Evolutionary conservation across 2,113 vertebrate species (phyloP).

Genomic region (Malurus elegans): DNA sequence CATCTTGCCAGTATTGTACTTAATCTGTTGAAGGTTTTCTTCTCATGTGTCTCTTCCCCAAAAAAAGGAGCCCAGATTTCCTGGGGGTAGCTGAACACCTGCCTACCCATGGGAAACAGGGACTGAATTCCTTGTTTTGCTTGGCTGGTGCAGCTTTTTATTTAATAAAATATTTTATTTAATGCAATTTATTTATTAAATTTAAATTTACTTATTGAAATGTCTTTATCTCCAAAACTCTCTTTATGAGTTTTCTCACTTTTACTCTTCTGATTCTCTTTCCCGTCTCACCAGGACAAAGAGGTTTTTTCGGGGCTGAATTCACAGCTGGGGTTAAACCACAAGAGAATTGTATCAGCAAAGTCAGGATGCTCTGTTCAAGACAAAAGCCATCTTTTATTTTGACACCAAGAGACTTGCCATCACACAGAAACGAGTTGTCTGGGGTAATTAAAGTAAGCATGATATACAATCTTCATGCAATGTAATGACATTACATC

Average conservation of each 20-base stretch:
- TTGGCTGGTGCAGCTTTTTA: neutral
- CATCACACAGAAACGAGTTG: neutral
- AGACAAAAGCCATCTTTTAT: neutral
- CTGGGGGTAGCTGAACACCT: neutral
- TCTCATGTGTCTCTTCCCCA: neutral
- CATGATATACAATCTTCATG: neutral
- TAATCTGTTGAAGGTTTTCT: neutral
- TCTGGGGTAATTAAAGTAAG: slow-evolving; percentile 8
- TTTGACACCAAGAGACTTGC: neutral
- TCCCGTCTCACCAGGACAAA: fast-evolving
- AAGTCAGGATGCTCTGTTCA: neutral
- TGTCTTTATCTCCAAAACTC: neutral
- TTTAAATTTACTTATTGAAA: neutral
- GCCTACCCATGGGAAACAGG: neutral
- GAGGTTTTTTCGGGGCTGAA: fast-evolving
- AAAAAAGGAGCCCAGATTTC: neutral
- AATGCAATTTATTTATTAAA: too few species aligned
- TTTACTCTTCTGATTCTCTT: neutral
- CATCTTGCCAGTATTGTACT: neutral
- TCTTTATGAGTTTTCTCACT: neutral
- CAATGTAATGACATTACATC: neutral
- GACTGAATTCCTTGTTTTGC: neutral
- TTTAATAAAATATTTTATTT: too few species aligned
- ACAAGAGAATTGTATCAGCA: neutral
- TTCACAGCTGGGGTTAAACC: neutral